Base-by-base conservation (phyloP, 2,113 vertebrate genomes). In the Thamnaconus septentrionalis region DNA sequence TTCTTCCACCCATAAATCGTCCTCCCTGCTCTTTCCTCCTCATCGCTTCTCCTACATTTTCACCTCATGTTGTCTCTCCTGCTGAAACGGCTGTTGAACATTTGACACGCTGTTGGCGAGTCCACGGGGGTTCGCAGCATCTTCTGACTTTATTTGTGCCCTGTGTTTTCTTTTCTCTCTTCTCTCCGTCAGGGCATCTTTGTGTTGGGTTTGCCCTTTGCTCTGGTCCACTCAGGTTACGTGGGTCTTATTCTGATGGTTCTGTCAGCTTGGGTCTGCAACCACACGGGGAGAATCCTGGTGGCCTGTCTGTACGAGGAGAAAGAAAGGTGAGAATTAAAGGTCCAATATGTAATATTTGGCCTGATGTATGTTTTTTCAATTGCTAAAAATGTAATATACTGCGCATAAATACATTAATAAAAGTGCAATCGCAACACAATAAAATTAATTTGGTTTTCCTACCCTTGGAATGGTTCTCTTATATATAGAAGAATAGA, bases 241-340 rank as follows among this genome's bases (percentile, higher is more conserved):
- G 65, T 88, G 56, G 90, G 92, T 41, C 75, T 94, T 11, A 71
- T 93, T 64, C 80, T 94, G 71, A 85, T 91, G 75, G 72, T 91
- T 56, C 47, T 93, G 69, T 86, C 91, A 10, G 90, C 93, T 31
- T 86, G 81, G 46, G 75, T 93, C 56, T 92, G 92, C 61, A 93
- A 89, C 87, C 92, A 94, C 86, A 93, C 91, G 0, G 93, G 91
- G 7, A 92, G 90, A 76, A 92, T 93, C 66, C 87, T 94, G 71
- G 86, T 93, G 7, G 59, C 81, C 75, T 93, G 92, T 56, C 80
- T 94, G 8, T 92, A 92, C 60, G 90, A 92, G 80, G 91, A 94
- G 62, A 85, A 90, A 8, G 66, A 62, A 9, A 79, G 84, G 88
- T 88, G 9, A 3, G 18, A 31, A 31, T 31, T 31, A 31, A 31